A percentile compares a stretch with the other conserved stretches of the same genome.
Evolutionary conservation across 2,888 invertebrate species (phyloP).

Genomic region (Hartigia nigra): DNA sequence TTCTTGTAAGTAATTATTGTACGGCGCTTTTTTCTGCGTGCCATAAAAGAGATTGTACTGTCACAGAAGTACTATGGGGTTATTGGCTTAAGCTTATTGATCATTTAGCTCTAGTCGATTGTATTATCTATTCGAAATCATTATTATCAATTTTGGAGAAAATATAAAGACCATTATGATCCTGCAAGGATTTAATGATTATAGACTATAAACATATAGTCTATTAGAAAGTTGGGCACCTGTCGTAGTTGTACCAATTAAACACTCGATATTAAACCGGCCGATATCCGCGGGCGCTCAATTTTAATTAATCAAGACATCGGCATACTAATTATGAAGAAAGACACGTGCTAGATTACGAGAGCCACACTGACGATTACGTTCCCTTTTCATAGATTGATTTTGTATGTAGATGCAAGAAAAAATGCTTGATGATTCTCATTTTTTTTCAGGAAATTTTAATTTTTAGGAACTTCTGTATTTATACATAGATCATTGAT

Average conservation of each 20-base stretch:
- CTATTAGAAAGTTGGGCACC: not conserved
- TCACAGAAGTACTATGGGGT: not conserved
- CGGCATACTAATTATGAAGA: too few species aligned
- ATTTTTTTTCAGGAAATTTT: too few species aligned
- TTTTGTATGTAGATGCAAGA: not conserved
- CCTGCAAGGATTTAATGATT: not conserved
- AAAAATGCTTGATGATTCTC: not conserved
- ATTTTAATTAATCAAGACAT: not conserved
- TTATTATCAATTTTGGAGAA: not conserved
- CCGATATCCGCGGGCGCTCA: not conserved
- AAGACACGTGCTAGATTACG: too few species aligned
- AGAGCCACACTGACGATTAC: not conserved
- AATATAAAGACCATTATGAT: not conserved
- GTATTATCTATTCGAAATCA: not conserved
- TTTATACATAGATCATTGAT: not conserved
- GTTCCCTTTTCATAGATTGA: not conserved
- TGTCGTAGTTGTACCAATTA: not conserved
- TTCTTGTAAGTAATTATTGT: not conserved
- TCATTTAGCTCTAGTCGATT: not conserved
- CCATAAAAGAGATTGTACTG: conserved; percentile 1
- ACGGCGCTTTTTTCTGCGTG: not conserved
- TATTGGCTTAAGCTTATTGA: not conserved
- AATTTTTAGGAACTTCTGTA: too few species aligned
- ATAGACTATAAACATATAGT: not conserved
- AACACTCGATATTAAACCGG: not conserved